Evolutionary conservation across 2,113 vertebrate species (phyloP), one percentile per base, ranked within the genome.

Genomic region (Callospermophilus lateralis): DNA sequence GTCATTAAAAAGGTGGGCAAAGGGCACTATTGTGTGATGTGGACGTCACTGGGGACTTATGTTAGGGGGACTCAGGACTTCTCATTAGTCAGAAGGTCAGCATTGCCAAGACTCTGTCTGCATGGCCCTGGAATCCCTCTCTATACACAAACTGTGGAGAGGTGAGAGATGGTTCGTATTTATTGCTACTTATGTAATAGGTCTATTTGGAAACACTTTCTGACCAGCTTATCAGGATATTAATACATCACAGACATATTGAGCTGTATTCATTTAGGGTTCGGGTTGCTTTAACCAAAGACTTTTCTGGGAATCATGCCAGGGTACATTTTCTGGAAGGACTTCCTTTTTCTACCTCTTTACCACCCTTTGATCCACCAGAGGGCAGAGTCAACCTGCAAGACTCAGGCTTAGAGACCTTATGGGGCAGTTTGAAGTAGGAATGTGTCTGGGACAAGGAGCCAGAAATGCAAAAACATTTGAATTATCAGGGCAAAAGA

Each of bases 261-360:
- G 97, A 97, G 93, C 97, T 97, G 94, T 96, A 97, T 98, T 98
- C 98, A 98, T 96, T 98, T 97, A 97, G 95, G 96, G 96, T 98
- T 96, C 70, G 8, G 96, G 90, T 97, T 96, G 95, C 94, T 97
- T 97, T 96, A 96, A 97, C 97, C 96, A 95, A 97, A 97, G 97
- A 95, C 78, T 98, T 97, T 97, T 96, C 97, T 96, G 98, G 97
- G 97, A 98, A 96, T 55, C 58, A 4, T 63, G 96, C 98, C 97
- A 97, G 90, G 72, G 13, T 88, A 24, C 1, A 3, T 76, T 93
- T 95, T 80, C 92, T 97, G 97, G 95, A 97, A 93, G 0, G 34
- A 97, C 73, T 95, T 90, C 55, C 65, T 61, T 93, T 90, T 45
- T 65, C 92, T 79, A 77, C 78, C 77, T 95, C 89, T 28, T 94